phyloP scores from a whole-genome alignment of 1,140 invertebrate genomes.

The Propsilocerus akamusi region DNA sequence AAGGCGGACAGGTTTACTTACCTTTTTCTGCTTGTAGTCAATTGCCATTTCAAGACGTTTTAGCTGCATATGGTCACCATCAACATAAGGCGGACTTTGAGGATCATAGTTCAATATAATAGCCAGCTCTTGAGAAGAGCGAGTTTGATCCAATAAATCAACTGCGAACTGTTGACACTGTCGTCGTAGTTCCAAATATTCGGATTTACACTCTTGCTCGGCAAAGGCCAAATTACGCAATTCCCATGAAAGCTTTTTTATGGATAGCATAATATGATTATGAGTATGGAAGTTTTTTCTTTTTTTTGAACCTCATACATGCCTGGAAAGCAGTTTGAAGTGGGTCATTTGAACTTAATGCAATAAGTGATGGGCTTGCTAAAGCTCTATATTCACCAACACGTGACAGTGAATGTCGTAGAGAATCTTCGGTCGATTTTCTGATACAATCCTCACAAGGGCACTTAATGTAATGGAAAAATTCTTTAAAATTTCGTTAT shows the following conservation, averaged over 20 bases:
- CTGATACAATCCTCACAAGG: conserved; percentile 61
- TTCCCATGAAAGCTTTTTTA: conserved; percentile 49
- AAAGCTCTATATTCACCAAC: conserved; percentile 85
- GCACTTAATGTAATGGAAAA: conserved; percentile 31
- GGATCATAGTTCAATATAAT: conserved; percentile 82
- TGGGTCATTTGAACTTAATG: conserved; percentile 67
- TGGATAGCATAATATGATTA: not conserved
- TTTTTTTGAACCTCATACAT: not conserved
- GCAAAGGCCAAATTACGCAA: conserved; percentile 52
- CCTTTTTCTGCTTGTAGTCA: conserved; percentile 83
- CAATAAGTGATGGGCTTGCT: conserved; percentile 77
- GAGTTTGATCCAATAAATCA: conserved; percentile 69
- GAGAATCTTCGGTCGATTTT: conserved; percentile 48
- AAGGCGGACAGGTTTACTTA: conserved; percentile 16
- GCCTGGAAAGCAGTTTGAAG: conserved; percentile 60
- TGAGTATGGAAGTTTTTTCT: no score
- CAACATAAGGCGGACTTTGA: conserved; percentile 39
- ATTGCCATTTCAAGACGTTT: conserved; percentile 73
- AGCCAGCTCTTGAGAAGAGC: conserved; percentile 76
- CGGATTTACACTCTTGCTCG: conserved; percentile 62
- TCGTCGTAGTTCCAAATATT: conserved; percentile 59
- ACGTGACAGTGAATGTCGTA: conserved; percentile 70
- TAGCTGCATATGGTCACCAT: conserved; percentile 55
- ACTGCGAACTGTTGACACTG: conserved; percentile 86
- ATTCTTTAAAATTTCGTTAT: not conserved